A percentile compares a stretch with the other conserved stretches of the same genome.
These are phyloP conservation scores for Cichladusa arquata DNA, from an alignment of 2,113 vertebrate genomes.

Conservation along the genomic window DNA sequence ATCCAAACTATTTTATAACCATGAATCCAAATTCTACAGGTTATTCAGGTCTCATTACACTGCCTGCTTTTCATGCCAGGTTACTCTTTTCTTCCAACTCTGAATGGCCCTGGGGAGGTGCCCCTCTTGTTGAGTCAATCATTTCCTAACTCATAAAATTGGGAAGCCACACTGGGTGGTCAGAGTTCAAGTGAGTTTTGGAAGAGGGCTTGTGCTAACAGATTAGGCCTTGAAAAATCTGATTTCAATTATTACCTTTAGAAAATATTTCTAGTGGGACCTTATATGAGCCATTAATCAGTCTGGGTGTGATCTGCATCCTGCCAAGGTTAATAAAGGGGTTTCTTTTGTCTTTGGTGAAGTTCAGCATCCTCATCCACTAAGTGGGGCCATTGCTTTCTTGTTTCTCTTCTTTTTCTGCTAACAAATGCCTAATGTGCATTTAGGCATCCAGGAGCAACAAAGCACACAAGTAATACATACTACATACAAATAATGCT, in stretches of 20 bases:
- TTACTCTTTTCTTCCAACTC: neutral
- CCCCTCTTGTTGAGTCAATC: neutral
- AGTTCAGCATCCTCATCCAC: neutral
- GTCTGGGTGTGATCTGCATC: neutral
- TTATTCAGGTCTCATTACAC: neutral
- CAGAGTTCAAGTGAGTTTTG: neutral
- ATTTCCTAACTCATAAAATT: neutral
- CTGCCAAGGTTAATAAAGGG: neutral
- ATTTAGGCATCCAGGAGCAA: neutral
- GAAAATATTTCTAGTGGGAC: neutral
- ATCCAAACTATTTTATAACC: neutral
- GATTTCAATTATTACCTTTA: neutral
- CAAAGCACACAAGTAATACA: neutral
- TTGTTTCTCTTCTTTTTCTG: neutral
- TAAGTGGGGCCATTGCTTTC: too few relatives aligned
- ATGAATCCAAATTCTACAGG: neutral
- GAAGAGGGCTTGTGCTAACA: neutral
- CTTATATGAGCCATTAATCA: neutral
- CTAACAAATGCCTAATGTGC: neutral
- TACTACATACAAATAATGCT: neutral
- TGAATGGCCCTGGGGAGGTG: neutral
- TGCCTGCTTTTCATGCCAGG: accelerated
- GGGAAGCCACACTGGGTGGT: neutral
- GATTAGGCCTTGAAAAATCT: neutral
- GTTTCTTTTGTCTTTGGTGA: neutral